Evolutionary conservation across 2,113 vertebrate species (phyloP), one percentile per base, ranked within the genome.

Genomic region (Anguilla japonica): DNA sequence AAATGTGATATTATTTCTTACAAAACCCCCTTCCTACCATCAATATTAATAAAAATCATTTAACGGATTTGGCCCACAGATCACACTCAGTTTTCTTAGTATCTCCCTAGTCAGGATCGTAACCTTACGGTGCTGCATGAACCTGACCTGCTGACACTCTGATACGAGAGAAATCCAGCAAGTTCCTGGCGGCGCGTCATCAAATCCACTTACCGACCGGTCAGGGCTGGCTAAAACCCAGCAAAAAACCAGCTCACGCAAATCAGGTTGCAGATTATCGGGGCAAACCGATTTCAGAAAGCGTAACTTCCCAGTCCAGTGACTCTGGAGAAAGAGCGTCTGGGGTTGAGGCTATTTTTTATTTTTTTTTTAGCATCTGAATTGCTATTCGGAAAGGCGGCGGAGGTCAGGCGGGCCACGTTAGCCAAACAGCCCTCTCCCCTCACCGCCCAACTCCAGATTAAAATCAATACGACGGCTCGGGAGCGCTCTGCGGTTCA

Each of bases 381-480:
- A 40, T 83, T 83, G 53, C 40, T 83, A 60, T 83, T 20, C 57
- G 57, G 29, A 46, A 63, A 29, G 14, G 34, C 82, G 63, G 53
- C 2, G 34, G 46, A 7, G 34, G 82, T 63, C 20, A 34, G 22
- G 41, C 29, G 7, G 82, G 11, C 34, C 13, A 13, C 57, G 71
- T 9, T 34, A 60, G 82, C 82, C 82, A 83, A 75, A 60, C 39
- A 63, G 39, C 14, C 40, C 16, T 56, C 29, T 40, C n/a, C 50
- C 18, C 15, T 13, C 2, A 11, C 50, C 9, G 26, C 34, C 6
- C 63, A 71, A 1, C 26, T 75, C 5, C 20, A 83, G 82, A 83
- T 83, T 60, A 83, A 63, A 83, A 60, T 83, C 50, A 83, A 83
- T 83, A 57, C 22, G 29, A 60, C 34, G 82, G 3, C 57, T 60